Base-by-base conservation (phyloP, 2,888 invertebrate genomes). In the Plebejus argus region DNA sequence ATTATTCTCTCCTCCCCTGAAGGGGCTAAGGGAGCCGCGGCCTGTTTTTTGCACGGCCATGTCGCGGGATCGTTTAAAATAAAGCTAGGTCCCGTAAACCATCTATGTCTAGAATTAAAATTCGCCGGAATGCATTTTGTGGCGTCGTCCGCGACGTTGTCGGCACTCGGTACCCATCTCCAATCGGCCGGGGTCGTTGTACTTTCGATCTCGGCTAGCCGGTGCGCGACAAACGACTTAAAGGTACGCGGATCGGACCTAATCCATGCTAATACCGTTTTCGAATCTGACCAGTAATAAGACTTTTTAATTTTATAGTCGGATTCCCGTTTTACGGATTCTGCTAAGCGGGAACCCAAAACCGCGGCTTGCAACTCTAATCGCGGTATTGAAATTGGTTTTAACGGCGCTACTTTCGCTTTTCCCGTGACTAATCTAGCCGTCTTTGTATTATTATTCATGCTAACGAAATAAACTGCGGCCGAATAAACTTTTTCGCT, bases 241-340 rank as follows among this genome's bases (percentile, higher is more conserved):
- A 77, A 79, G 0, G 58, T 53, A 1, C 79, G 76, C 15, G 78
- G 78, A 12, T 78, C 79, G 1, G 79, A 58, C 7, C 77, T 33
- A 18, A 81, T 35, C 81, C n/a, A n/a, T n/a, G n/a, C n/a, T n/a
- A n/a, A n/a, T n/a, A n/a, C n/a, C n/a, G n/a, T n/a, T n/a, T n/a
- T 61, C 0, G 80, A 79, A 70, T 81, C 79, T 0, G 78, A 77
- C 81, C 80, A 80, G 35, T 75, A 80, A 15, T 66, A 10, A 8
- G 71, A 33, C 7, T 20, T 61, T 15, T 3, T 53, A 6, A 77
- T 70, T 12, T 56, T 23, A 0, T 10, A 33, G 2, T 77, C 74
- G 4, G 45, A 39, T 49, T 80, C 79, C 15, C 70, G 61, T 8
- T 35, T 61, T 12, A 80, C 78, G 18, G 75, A 76, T 3, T 70